Base-by-base conservation (phyloP, 2,113 vertebrate species). In the Nipponia nippon region DNA sequence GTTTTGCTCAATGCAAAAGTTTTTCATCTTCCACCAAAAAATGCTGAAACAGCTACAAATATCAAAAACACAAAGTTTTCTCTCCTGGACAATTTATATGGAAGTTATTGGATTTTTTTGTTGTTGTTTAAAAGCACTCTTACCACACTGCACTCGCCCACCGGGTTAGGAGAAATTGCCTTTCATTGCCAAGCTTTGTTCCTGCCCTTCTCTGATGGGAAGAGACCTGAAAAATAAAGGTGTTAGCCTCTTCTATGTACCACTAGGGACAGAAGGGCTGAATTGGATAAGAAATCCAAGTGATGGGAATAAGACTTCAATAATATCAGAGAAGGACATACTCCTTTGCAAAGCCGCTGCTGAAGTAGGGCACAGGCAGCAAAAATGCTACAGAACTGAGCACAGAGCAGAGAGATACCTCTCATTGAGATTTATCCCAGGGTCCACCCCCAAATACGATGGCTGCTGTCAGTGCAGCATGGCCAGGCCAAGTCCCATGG, bases 1-100 rank as follows among this genome's bases (percentile, higher is more conserved):
- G 98, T 98, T 98, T 98, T 98, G 98, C 97, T 98, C 98, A 98
- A 98, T 98, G 98, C 97, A 98, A 98, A 98, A 98, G 98, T 98
- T 98, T 98, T 98, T 98, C 97, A 98, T 98, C 98, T 98, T 97
- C 95, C 97, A 97, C 94, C 1, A 95, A 98, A 98, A 98, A 98
- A 96, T 98, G 98, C 98, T 98, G 98, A 98, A 98, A 94, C 98
- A 98, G 98, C 98, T 91, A 96, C 98, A 98, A 97, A 96, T 82
- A 95, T 98, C 70, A 96, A 98, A 98, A 98, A 84, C 98, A 98
- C 97, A 97, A 98, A 98, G 98, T 98, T 98, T 98, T 98, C 97
- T 98, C 98, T 98, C 97, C 97, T 77, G 92, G 96, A 98, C 98
- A 98, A 98, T 98, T 98, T 98, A 98, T 98, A 98, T 97, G 96